These are phyloP conservation scores for Trichonephila inaurata DNA, from an alignment of 1,140 invertebrate species.

Conservation along the genomic window DNA sequence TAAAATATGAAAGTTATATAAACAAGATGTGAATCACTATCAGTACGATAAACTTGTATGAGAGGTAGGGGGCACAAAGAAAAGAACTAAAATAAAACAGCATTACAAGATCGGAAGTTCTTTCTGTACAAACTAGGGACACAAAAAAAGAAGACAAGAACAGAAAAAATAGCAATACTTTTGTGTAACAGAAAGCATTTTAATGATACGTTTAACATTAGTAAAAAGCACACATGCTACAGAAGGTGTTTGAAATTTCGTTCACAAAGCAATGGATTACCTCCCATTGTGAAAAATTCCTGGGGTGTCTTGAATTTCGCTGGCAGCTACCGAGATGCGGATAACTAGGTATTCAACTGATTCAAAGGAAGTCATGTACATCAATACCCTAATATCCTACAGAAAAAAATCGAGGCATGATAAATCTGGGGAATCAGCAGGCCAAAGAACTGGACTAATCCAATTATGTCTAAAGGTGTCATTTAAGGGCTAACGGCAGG, in stretches of 20 bases:
- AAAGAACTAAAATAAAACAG: no score
- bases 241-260: conserved; percentile 40
- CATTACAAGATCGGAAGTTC: no score
- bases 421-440: background rate
- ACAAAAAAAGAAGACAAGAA: background rate
- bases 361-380: background rate
- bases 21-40: no score
- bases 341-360: conserved; percentile 11
- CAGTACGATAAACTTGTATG: no score
- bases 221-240: background rate
- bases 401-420: background rate
- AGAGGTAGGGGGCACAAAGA: no score
- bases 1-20: no score
- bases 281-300: background rate
- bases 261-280: background rate
- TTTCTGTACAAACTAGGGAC: background rate
- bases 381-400: background rate
- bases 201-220: background rate
- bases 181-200: background rate
- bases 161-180: background rate
- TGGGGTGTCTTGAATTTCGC: background rate
- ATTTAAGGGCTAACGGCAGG: no score
- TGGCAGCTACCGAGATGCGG: background rate
- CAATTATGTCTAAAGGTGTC: background rate
- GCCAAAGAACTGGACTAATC: conserved; percentile 19